These are phyloP conservation scores for Virgularia gustaviana DNA, from an alignment of 92 coral and sea anemone genomes.

Conservation along the genomic window DNA sequence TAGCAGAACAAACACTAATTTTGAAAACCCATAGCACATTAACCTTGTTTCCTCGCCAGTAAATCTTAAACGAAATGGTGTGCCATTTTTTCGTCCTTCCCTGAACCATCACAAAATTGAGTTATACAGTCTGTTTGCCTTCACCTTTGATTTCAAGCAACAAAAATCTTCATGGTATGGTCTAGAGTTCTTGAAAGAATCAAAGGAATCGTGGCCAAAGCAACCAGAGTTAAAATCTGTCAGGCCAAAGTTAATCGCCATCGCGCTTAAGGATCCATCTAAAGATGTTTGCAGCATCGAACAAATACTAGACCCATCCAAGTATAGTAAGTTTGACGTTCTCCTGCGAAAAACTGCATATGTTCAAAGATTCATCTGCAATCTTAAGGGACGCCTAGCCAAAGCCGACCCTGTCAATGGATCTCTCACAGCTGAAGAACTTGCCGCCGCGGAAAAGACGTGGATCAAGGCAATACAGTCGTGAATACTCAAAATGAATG, in stretches of 20 bases:
- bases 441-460: slow-evolving; percentile 4
- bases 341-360: slow-evolving; percentile 43
- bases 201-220: not conserved
- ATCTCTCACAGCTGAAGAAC: slow-evolving; percentile 17
- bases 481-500: not conserved
- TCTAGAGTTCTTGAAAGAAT: not conserved
- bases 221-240: slow-evolving; percentile 11
- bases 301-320: slow-evolving; percentile 14
- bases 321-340: slow-evolving; percentile 31
- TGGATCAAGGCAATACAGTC: slow-evolving; percentile 40
- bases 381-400: slow-evolving; percentile 11
- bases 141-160: too few relatives aligned
- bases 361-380: slow-evolving; percentile 34
- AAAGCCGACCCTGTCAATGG: not conserved
- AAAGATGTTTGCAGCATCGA: not conserved
- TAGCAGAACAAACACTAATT: too few relatives aligned
- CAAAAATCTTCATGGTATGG: too few relatives aligned
- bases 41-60: too few relatives aligned
- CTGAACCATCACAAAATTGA: too few relatives aligned
- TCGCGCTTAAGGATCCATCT: not conserved
- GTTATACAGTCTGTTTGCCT: too few relatives aligned
- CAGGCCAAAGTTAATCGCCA: not conserved
- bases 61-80: too few relatives aligned
- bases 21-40: too few relatives aligned
- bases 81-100: too few relatives aligned